A percentile compares a stretch with the other conserved stretches of the same genome.
Evolutionary conservation across 2,888 invertebrate genomes (phyloP).

Genomic region (Notodonta ziczac): DNA sequence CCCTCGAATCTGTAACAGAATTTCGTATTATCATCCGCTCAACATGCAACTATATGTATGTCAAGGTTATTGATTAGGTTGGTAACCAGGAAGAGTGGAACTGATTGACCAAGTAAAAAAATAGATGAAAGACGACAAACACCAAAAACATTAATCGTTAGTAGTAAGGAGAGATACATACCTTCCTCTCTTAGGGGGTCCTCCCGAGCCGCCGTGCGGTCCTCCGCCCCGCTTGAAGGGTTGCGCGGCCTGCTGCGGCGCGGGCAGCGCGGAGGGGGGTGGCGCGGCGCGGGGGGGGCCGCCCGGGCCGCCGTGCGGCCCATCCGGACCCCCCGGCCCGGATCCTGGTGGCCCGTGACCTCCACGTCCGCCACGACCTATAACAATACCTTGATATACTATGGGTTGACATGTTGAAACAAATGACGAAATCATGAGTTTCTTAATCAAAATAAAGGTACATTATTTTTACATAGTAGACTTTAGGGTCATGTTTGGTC

Average conservation of each 20-base stretch:
- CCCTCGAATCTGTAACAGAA: constrained; percentile 63
- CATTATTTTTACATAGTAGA: no score
- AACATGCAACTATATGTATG: no score
- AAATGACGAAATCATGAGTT: no score
- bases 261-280: constrained; percentile 28
- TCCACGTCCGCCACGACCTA: constrained; percentile 58
- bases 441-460: no score
- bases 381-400: not conserved
- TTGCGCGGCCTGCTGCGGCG: constrained; percentile 47
- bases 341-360: constrained; percentile 57
- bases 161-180: constrained; percentile 27
- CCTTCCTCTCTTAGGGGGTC: constrained; percentile 76
- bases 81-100: no score
- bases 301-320: constrained; percentile 27
- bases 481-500: no score
- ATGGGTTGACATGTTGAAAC: no score
- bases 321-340: constrained; percentile 21
- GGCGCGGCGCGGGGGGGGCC: constrained; percentile 45
- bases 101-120: no score
- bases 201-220: constrained; percentile 65
- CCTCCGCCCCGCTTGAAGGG: constrained; percentile 71
- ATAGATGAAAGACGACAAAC: no score
- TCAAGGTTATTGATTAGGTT: no score
- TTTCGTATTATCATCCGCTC: no score
- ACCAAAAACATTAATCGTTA: not conserved